phyloP scores from a whole-genome alignment of 2,113 vertebrate species.

The Cnemophilus loriae region DNA sequence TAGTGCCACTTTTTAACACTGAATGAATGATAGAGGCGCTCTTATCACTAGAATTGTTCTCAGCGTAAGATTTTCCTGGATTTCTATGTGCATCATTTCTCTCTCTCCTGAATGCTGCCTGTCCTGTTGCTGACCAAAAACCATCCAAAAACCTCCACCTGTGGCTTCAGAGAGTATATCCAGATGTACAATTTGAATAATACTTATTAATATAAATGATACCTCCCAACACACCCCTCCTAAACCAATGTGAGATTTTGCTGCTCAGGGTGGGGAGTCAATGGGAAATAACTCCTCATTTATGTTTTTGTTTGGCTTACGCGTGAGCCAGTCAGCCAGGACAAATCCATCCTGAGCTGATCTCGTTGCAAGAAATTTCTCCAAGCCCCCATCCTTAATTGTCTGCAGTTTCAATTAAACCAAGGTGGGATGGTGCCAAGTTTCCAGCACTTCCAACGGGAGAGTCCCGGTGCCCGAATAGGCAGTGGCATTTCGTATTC shows the following conservation, averaged over 20 bases:
- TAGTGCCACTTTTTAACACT: neutral
- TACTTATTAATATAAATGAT: neutral
- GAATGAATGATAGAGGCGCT: neutral
- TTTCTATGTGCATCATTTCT: neutral
- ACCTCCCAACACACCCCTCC: neutral
- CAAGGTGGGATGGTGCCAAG: conserved; percentile 31
- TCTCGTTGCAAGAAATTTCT: conserved; percentile 16
- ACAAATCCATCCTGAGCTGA: conserved; percentile 4
- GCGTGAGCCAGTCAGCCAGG: neutral
- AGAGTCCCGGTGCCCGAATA: neutral
- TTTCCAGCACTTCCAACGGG: neutral
- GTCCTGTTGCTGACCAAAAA: neutral
- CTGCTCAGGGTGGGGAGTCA: neutral
- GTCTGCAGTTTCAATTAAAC: conserved; percentile 48
- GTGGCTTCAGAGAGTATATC: neutral
- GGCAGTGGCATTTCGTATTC: conserved; percentile 37
- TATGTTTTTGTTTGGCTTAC: neutral
- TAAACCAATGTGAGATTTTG: neutral
- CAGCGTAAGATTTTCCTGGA: neutral
- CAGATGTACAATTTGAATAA: neutral
- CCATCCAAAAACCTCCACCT: neutral
- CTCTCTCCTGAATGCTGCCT: neutral
- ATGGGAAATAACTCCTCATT: conserved; percentile 4
- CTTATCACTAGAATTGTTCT: neutral
- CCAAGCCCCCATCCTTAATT: conserved; percentile 37